A percentile compares a stretch with the other conserved stretches of the same genome.
These are phyloP conservation scores for Prionailurus bengalensis DNA, from an alignment of 2,113 vertebrate species.

Conservation along the genomic window DNA sequence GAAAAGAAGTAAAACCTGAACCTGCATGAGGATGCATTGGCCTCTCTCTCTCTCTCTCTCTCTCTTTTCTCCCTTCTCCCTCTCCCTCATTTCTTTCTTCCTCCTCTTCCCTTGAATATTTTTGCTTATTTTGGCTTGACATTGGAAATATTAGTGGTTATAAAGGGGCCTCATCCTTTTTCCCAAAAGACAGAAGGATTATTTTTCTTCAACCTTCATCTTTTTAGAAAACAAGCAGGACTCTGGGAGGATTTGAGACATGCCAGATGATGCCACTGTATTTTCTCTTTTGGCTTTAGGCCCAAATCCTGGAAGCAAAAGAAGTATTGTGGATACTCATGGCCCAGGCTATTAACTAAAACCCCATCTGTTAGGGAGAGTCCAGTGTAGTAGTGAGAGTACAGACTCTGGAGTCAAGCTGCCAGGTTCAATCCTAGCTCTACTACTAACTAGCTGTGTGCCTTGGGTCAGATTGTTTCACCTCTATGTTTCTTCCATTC, in stretches of 20 bases:
- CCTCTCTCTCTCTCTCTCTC: too few species aligned
- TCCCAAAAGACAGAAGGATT: neutral
- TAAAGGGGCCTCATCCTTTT: neutral
- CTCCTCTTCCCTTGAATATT: neutral
- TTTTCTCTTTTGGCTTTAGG: neutral
- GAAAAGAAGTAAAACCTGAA: slow-evolving; percentile 23
- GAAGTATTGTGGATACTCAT: neutral
- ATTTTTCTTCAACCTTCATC: neutral
- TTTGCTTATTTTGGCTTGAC: slow-evolving; percentile 33
- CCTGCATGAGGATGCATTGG: neutral
- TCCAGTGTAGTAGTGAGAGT: neutral
- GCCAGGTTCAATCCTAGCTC: neutral
- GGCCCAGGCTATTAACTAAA: neutral
- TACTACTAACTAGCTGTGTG: neutral
- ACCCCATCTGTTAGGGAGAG: neutral
- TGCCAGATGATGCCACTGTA: neutral
- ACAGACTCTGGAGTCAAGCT: neutral
- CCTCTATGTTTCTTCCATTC: neutral
- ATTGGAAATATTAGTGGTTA: neutral
- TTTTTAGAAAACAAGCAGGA: neutral
- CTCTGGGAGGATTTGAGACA: neutral
- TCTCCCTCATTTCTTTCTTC: too few species aligned
- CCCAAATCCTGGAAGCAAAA: neutral
- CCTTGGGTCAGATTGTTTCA: neutral
- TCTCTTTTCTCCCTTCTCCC: too few species aligned